A percentile compares a stretch with the other conserved stretches of the same genome.
These are phyloP conservation scores for Syrista parreyssii DNA, from an alignment of 2,888 invertebrate species.

Conservation along the genomic window DNA sequence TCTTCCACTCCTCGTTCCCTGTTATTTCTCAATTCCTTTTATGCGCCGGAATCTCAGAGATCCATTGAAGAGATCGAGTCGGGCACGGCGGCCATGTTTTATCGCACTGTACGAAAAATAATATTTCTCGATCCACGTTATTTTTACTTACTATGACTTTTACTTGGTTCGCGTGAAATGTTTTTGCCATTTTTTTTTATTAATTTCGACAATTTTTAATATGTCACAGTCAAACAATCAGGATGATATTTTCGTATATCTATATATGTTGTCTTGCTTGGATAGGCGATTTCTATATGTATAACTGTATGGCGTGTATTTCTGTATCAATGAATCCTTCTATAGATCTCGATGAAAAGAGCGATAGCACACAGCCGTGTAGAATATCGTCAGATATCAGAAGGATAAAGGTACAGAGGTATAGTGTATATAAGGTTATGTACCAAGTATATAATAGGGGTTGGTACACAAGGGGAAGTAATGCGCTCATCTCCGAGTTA, in stretches of 20 bases:
- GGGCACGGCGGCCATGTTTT: background rate
- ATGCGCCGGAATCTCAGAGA: background rate
- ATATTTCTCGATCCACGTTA: background rate
- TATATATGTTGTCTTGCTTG: background rate
- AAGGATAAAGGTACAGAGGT: background rate
- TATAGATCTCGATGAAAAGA: background rate
- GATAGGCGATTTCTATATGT: background rate
- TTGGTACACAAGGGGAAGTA: slow-evolving; percentile 46
- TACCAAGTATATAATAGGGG: background rate
- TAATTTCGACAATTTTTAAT: too few relatives aligned
- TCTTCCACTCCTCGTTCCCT: slow-evolving; percentile 6
- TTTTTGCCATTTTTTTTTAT: background rate
- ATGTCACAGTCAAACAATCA: too few relatives aligned
- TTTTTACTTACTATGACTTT: too few relatives aligned
- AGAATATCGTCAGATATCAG: background rate
- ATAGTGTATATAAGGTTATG: background rate
- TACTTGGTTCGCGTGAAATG: background rate
- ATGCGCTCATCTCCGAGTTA: slow-evolving; percentile 48
- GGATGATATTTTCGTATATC: too few relatives aligned
- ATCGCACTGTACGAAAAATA: background rate
- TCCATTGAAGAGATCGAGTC: background rate
- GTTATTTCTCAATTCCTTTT: slow-evolving; percentile 1
- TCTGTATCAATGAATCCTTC: background rate
- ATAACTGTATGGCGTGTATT: background rate
- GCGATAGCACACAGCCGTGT: background rate